Percentiles rank a stretch among this genome's conserved stretches.
phyloP scores from a whole-genome alignment of 2,888 invertebrate genomes.

The Monopis laevigella region DNA sequence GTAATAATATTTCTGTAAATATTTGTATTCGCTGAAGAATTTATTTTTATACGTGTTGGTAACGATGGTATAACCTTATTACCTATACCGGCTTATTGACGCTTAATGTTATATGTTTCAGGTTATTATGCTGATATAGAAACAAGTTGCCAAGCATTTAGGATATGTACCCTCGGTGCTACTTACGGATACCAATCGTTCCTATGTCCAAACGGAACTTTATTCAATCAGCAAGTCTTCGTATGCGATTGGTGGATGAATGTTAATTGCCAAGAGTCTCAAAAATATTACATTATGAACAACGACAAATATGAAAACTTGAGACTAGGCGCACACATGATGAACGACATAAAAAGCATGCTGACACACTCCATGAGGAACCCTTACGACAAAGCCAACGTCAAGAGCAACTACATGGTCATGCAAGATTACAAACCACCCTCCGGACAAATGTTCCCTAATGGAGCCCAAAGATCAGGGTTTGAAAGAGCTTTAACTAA shows the following conservation, averaged over 20 bases:
- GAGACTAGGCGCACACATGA: slow-evolving; percentile 60
- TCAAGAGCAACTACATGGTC: slow-evolving; percentile 42
- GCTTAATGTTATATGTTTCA: slow-evolving; percentile 29
- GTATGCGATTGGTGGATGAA: slow-evolving; percentile 78
- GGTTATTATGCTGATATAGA: slow-evolving; percentile 74
- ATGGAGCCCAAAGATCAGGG: slow-evolving; percentile 35
- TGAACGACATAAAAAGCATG: slow-evolving; percentile 68
- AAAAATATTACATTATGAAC: slow-evolving; percentile 41
- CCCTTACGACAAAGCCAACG: slow-evolving; percentile 40
- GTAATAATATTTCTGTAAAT: no score
- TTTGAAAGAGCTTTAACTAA: slow-evolving; percentile 38
- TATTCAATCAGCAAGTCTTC: slow-evolving; percentile 72
- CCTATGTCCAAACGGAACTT: slow-evolving; percentile 73
- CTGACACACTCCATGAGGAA: slow-evolving; percentile 57
- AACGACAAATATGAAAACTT: slow-evolving; percentile 55
- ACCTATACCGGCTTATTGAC: no score
- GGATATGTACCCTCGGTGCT: slow-evolving; percentile 69
- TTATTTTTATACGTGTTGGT: no score
- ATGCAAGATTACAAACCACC: slow-evolving; percentile 59
- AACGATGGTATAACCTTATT: no score
- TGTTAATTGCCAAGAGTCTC: slow-evolving; percentile 65
- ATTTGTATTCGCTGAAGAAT: no score
- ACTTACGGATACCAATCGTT: slow-evolving; percentile 68
- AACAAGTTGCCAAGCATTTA: slow-evolving; percentile 73
- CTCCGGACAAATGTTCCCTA: slow-evolving; percentile 41